Percentiles rank a stretch among this genome's conserved stretches.
Conservation (phyloP, 1,140 invertebrate genomes). For the Caerostris darwini region DNA sequence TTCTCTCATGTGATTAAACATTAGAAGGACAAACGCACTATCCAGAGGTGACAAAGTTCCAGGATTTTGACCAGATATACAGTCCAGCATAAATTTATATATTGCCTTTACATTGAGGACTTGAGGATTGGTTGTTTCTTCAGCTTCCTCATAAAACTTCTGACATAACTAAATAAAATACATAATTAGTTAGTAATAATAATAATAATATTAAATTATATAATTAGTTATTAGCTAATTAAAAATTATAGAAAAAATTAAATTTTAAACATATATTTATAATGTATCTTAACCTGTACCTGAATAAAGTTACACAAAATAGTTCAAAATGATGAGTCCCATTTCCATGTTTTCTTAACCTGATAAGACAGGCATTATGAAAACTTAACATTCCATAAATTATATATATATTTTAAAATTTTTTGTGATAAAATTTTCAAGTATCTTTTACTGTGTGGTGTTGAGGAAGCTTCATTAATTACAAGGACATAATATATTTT, state of each 20-base stretch:
- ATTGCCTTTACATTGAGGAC: background rate
- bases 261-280: background rate
- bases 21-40: background rate
- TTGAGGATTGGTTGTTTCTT: background rate
- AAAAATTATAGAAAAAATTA: too few relatives aligned
- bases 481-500: too few relatives aligned
- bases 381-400: too few relatives aligned
- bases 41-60: background rate
- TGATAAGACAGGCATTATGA: too few relatives aligned
- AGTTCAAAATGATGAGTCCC: background rate
- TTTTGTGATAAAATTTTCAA: too few relatives aligned
- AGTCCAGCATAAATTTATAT: background rate
- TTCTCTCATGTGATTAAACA: background rate
- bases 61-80: background rate
- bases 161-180: background rate
- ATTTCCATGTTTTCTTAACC: background rate
- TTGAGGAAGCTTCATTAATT: too few relatives aligned
- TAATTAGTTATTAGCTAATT: background rate
- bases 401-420: too few relatives aligned
- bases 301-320: background rate
- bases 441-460: too few relatives aligned
- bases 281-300: background rate
- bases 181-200: background rate
- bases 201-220: background rate
- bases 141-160: slow-evolving; percentile 2